A percentile compares a stretch with the other conserved stretches of the same genome.
Conservation (phyloP, 2,888 invertebrate genomes). For the Cheilosia urbana region DNA sequence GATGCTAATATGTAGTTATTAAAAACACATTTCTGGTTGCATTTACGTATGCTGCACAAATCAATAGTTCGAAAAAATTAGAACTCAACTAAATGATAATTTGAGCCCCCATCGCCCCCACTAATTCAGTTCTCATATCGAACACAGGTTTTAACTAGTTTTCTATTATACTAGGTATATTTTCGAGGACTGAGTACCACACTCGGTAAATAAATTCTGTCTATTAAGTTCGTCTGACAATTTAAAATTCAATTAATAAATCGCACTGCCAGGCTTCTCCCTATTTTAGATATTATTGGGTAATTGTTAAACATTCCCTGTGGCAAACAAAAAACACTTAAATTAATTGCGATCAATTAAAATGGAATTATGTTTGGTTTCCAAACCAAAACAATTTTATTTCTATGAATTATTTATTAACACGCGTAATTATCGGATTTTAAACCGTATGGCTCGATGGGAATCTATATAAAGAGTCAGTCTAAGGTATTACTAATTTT, state of each 20-base stretch:
- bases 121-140: too few species aligned
- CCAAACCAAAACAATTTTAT: not conserved
- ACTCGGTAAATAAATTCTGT: not conserved
- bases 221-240: too few species aligned
- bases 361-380: conserved; percentile 3
- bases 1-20: too few species aligned
- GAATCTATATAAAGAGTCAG: conserved; percentile 27
- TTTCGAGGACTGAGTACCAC: too few species aligned
- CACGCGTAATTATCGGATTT: conserved; percentile 4
- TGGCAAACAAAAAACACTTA: conserved; percentile 7
- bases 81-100: too few species aligned
- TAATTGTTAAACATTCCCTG: conserved; percentile 1
- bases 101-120: too few species aligned
- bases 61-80: too few species aligned
- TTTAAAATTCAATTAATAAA: conserved; percentile 7
- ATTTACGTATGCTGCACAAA: too few species aligned
- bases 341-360: conserved; percentile 53
- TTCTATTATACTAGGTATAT: too few species aligned
- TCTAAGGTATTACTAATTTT: not conserved
- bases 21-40: too few species aligned
- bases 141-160: too few species aligned
- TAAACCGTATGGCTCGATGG: not conserved
- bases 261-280: not conserved
- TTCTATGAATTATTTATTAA: conserved; percentile 25
- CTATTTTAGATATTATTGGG: not conserved